These are phyloP conservation scores for Phasianus colchicus DNA, from an alignment of 2,113 vertebrate species.

Conservation along the genomic window DNA sequence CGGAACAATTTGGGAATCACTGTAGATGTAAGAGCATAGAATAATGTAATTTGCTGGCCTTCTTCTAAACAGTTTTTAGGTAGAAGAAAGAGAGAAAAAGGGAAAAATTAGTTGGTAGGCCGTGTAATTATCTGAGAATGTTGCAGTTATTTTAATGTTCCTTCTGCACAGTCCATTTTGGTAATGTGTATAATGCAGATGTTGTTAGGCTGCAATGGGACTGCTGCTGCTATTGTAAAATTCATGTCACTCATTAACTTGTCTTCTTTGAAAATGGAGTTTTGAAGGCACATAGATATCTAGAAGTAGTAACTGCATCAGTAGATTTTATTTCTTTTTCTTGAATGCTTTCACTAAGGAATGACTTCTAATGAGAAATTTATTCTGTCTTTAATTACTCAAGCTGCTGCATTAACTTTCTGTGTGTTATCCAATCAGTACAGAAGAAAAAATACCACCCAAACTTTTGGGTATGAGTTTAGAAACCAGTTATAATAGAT, in stretches of 20 bases:
- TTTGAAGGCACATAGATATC: not conserved
- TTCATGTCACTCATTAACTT: conserved; percentile 1
- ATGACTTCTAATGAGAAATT: conserved; percentile 34
- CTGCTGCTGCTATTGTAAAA: not conserved
- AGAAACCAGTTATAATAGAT: not conserved
- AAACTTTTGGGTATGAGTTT: not conserved
- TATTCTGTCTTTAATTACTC: not conserved
- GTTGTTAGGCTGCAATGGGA: not conserved
- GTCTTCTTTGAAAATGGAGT: not conserved
- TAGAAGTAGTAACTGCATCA: not conserved
- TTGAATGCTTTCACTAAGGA: not conserved
- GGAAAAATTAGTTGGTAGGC: not conserved
- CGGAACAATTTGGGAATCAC: not conserved
- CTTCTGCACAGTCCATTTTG: not conserved
- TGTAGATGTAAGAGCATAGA: not conserved
- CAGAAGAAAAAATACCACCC: not conserved
- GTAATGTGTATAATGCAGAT: not conserved
- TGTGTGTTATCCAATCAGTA: not conserved
- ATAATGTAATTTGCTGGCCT: not conserved
- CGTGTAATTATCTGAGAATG: not conserved
- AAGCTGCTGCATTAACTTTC: conserved; percentile 16
- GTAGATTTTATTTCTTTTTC: conserved; percentile 45
- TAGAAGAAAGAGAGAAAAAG: not conserved
- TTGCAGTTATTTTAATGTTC: not conserved
- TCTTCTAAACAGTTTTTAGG: not conserved